These are phyloP conservation scores for Alca torda DNA, from an alignment of 2,797 vertebrate genomes.

Conservation along the genomic window DNA sequence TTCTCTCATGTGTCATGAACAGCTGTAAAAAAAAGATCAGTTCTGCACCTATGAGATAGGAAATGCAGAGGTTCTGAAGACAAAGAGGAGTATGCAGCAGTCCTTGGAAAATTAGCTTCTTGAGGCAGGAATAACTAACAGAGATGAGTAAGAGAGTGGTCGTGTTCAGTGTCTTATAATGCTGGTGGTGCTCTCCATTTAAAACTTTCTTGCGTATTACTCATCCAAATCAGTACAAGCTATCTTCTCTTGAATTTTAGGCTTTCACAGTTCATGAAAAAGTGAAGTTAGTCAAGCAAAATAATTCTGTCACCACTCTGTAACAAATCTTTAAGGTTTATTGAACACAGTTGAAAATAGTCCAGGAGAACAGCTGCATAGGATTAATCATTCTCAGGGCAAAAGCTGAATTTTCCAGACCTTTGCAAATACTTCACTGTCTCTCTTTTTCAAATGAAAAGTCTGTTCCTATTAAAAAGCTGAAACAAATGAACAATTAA, in stretches of 20 bases:
- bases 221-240: neutral
- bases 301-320: slow-evolving; percentile 15
- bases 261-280: slow-evolving; percentile 40
- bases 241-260: slow-evolving; percentile 18
- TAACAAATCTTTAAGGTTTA: slow-evolving; percentile 49
- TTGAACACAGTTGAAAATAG: slow-evolving; percentile 47
- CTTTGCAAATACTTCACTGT: neutral
- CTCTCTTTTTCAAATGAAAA: neutral
- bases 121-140: neutral
- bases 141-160: neutral
- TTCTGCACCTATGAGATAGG: neutral
- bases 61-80: neutral
- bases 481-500: neutral
- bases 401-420: slow-evolving; percentile 29
- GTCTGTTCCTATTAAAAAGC: neutral
- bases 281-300: slow-evolving; percentile 20
- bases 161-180: neutral
- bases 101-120: neutral
- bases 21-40: neutral
- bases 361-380: slow-evolving; percentile 48
- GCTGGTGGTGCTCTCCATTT: neutral
- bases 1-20: neutral
- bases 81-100: neutral
- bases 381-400: slow-evolving; percentile 25
- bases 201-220: slow-evolving; percentile 10